Base-by-base conservation (phyloP, 2,113 vertebrate genomes). In the Macquaria ambigua region DNA sequence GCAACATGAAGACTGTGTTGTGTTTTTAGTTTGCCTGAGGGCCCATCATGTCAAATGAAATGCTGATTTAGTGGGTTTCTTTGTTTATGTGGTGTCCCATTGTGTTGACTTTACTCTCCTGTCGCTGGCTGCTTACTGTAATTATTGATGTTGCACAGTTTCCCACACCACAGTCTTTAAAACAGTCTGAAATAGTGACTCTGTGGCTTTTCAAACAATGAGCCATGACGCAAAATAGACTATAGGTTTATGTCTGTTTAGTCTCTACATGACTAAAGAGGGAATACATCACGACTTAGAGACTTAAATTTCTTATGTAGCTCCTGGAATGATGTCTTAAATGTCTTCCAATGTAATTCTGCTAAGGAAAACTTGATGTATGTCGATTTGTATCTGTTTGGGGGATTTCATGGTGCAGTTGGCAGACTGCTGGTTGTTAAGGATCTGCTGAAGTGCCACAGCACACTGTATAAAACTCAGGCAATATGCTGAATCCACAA, bases 61-160 rank as follows among this genome's bases (percentile, higher is more conserved):
- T 53, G 74, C 71, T 74, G 72, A 41, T 74, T 62, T 50, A 74
- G 71, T 56, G 56, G 62, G 28, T 73, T 55, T 72, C 55, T 72
- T 81, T 88, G 89, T 93, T 86, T 77, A 43, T 31, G 55, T 69
- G 28, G 55, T 4, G n/a, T 79, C 66, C 50, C 53, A 55, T 76
- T 89, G 88, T 88, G 81, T 84, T 53, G 77, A 41, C 41, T 69
- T 79, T 25, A 18, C 63, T 81, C 70, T 87, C 48, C 28, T 75
- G 73, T 77, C 61, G 20, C 52, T 52, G 74, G 59, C 46, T 74
- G 34, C 43, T 79, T 18, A 6, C 77, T 86, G 64, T 89, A 87
- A 90, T 86, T 89, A 74, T 53, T 52, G 74, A 82, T 88, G 86
- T 55, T 56, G 18, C 73, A 12, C 50, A 55, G 74, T 83, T 88